Base-by-base conservation (phyloP, 2,797 vertebrate species). In the Silurus aristotelis region DNA sequence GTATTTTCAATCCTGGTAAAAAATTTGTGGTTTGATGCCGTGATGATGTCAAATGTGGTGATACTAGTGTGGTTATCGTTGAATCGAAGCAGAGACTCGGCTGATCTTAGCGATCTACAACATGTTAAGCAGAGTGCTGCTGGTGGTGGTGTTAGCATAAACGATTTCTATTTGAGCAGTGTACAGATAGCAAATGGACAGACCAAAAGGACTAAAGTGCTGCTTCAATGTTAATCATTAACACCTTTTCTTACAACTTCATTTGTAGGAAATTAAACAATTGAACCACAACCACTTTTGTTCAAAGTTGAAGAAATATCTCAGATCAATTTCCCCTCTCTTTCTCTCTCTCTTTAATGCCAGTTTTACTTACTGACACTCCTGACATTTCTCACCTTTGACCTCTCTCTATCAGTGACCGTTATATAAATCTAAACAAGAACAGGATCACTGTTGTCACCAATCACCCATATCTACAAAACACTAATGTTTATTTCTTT, bases 361-460 rank as follows among this genome's bases (percentile, higher is more conserved):
- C 10, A 46, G 6, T 22, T 83, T 87, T 85, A 85, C 60, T 84
- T 72, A 66, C 68, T 22, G n/a, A 43, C 72, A 63, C 43, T 27
- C 73, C 25, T 83, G 13, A 61, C 64, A 72, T n/a, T n/a, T 58
- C 67, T 85, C 79, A 90, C 83, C 88, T 91, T 64, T 91, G 86
- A 88, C 85, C 90, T 27, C 61, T 73, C 89, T 46, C 63, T 73
- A 25, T 46, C 85, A 77, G 66, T 85, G 60, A 78, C 77, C 27
- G 84, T 67, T 87, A 68, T 71, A 83, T 48, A 56, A 80, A 43
- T 63, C 79, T 84, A 77, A 73, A 79, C 67, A 72, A 63, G 58
- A 27, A 12, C 43, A 55, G 60, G 81, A 80, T 85, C 70, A 58
- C 43, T 38, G 63, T 60, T 84, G 43, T 80, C 46, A 70, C 58